phyloP scores from a whole-genome alignment of 2,888 invertebrate genomes.

The Epistrophella euchroma region DNA sequence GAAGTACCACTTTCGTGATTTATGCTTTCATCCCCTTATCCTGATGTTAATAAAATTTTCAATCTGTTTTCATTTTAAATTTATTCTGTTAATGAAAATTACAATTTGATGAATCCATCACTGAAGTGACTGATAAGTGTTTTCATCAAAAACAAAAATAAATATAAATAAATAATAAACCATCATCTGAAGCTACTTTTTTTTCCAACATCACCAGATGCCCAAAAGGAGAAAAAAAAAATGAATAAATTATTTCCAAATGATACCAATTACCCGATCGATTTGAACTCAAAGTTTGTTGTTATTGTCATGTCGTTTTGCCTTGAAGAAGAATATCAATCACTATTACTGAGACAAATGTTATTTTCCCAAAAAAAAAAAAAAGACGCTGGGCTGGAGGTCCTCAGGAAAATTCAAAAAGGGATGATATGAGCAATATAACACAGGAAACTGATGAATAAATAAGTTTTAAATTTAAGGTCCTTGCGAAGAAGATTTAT shows the following conservation, averaged over 20 bases:
- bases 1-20: background rate
- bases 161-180: background rate
- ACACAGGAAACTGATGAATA: conserved; percentile 52
- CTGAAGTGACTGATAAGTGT: conserved; percentile 60
- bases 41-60: background rate
- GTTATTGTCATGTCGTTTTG: conserved; percentile 2
- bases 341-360: conserved; percentile 45
- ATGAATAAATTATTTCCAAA: conserved; percentile 65
- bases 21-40: background rate
- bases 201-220: conserved; percentile 5
- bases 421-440: conserved; percentile 43
- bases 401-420: conserved; percentile 1
- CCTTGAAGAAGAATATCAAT: conserved; percentile 55
- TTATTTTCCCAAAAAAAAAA: background rate
- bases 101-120: conserved; percentile 55
- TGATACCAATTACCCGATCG: conserved; percentile 66
- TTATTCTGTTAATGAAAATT: conserved; percentile 43
- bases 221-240: background rate
- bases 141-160: background rate
- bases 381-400: too few species aligned
- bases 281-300: conserved; percentile 34
- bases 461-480: conserved; percentile 23
- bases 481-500: conserved; percentile 8
- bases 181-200: conserved; percentile 3
- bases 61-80: conserved; percentile 28